Percentiles rank a stretch among this genome's conserved stretches.
Conservation (phyloP, 2,797 vertebrate species). For the Eospalax fontanierii region DNA sequence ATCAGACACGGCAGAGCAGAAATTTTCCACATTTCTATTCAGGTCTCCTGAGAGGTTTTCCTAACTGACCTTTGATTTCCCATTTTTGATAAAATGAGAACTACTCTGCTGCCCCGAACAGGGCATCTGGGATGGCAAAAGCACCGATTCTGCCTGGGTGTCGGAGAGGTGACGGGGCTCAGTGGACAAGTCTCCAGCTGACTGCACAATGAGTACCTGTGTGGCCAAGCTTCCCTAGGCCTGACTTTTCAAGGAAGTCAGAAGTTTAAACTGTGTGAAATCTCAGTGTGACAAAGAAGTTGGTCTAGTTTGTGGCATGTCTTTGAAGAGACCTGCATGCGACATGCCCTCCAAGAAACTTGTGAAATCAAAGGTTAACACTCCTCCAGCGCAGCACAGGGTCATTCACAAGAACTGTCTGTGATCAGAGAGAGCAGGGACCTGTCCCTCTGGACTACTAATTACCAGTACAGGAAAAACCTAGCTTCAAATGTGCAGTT, state of each 20-base stretch:
- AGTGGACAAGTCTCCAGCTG: background rate
- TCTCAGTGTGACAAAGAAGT: background rate
- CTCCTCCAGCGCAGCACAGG: too few species aligned
- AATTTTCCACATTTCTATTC: background rate
- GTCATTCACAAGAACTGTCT: too few species aligned
- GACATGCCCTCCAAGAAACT: background rate
- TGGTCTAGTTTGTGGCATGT: background rate
- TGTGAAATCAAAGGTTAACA: background rate
- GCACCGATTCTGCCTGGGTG: background rate
- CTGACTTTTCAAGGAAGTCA: background rate
- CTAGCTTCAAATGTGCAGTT: background rate
- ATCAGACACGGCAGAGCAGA: background rate
- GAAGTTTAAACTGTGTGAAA: constrained; percentile 3
- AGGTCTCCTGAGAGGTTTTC: background rate
- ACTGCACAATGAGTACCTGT: background rate
- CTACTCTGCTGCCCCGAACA: background rate
- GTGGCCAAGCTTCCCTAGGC: background rate
- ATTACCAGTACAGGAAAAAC: background rate
- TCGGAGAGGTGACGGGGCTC: background rate
- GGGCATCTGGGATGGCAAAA: rapidly evolving
- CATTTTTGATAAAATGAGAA: background rate
- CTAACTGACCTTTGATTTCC: background rate
- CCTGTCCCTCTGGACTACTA: too few species aligned
- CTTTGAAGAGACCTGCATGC: background rate
- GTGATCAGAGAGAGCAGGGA: too few species aligned